These are phyloP conservation scores for Pocillopora damicornis DNA, from an alignment of 64 coral and sea anemone genomes.

Conservation along the genomic window DNA sequence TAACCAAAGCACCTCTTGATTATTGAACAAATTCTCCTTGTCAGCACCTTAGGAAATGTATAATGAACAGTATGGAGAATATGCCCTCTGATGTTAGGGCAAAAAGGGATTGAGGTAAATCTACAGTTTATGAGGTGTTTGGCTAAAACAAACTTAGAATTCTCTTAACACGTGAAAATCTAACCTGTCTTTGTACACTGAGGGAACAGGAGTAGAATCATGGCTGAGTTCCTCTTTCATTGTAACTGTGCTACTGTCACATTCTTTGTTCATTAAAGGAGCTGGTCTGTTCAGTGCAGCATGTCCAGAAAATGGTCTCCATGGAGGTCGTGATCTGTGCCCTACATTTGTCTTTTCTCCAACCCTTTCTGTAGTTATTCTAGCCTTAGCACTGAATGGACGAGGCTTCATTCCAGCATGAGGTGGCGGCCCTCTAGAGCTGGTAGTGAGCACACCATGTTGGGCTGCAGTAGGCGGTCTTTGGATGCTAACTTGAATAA, in stretches of 20 bases:
- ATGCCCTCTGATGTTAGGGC: too few relatives aligned
- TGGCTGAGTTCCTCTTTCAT: neutral
- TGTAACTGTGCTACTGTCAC: neutral
- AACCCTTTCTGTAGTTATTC: slow-evolving; percentile 32
- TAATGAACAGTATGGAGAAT: too few relatives aligned
- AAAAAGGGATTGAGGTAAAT: too few relatives aligned
- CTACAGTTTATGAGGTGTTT: too few relatives aligned
- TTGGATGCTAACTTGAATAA: neutral
- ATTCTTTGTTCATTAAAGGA: neutral
- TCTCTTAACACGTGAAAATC: neutral
- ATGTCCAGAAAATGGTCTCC: slow-evolving; percentile 43
- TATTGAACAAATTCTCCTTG: too few relatives aligned
- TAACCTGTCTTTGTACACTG: slow-evolving; percentile 20
- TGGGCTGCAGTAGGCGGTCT: slow-evolving; percentile 50
- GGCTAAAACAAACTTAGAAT: too few relatives aligned
- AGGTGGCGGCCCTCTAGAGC: slow-evolving; percentile 22
- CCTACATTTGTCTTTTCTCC: neutral
- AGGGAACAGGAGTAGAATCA: neutral
- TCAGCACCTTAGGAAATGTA: too few relatives aligned
- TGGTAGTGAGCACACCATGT: slow-evolving; percentile 17
- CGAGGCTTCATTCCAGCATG: neutral
- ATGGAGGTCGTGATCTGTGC: slow-evolving; percentile 11
- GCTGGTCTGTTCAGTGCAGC: slow-evolving; percentile 20
- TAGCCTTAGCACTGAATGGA: slow-evolving; percentile 37
- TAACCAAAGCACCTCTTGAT: too few relatives aligned